These are phyloP conservation scores for Mythimna pallens DNA, from an alignment of 2,888 invertebrate species.

Conservation along the genomic window DNA sequence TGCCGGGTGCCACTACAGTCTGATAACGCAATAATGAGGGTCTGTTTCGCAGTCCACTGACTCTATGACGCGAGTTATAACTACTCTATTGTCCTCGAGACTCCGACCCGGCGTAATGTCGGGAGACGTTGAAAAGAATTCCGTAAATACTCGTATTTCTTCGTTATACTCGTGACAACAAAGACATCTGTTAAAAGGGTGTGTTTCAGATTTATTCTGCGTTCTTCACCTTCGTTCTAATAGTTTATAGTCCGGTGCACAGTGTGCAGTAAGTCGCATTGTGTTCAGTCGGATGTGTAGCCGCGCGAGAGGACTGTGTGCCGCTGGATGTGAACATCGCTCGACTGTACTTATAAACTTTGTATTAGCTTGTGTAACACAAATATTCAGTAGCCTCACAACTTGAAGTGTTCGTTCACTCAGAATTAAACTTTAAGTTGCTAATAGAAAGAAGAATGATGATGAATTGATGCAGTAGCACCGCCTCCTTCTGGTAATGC, in stretches of 20 bases:
- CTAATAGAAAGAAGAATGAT: too few relatives aligned
- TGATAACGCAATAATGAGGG: slow-evolving; percentile 71
- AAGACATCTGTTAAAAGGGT: slow-evolving; percentile 59
- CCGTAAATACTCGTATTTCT: slow-evolving; percentile 42
- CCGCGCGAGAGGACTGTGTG: slow-evolving; percentile 25
- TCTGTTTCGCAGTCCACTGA: slow-evolving; percentile 65
- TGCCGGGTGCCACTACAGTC: slow-evolving; percentile 48
- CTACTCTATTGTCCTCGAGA: slow-evolving; percentile 57
- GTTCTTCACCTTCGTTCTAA: slow-evolving; percentile 46
- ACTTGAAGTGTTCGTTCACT: slow-evolving; percentile 12
- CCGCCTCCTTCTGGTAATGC: too few relatives aligned
- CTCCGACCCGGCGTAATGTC: slow-evolving; percentile 40
- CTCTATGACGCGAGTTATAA: slow-evolving; percentile 63
- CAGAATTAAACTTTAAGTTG: neutral
- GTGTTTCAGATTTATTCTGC: slow-evolving; percentile 47
- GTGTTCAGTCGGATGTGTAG: slow-evolving; percentile 35
- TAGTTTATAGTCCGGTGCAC: slow-evolving; percentile 41
- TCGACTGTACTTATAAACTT: slow-evolving; percentile 35
- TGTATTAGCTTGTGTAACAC: slow-evolving; percentile 20
- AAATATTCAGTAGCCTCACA: slow-evolving; percentile 21
- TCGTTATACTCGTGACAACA: slow-evolving; percentile 51
- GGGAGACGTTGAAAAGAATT: slow-evolving; percentile 49
- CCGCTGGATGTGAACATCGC: slow-evolving; percentile 42
- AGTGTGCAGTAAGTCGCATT: slow-evolving; percentile 32
- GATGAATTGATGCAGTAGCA: too few relatives aligned